Percentiles rank a stretch among this genome's conserved stretches.
Conservation (phyloP, 2,797 vertebrate genomes). For the Myotis daubentonii region DNA sequence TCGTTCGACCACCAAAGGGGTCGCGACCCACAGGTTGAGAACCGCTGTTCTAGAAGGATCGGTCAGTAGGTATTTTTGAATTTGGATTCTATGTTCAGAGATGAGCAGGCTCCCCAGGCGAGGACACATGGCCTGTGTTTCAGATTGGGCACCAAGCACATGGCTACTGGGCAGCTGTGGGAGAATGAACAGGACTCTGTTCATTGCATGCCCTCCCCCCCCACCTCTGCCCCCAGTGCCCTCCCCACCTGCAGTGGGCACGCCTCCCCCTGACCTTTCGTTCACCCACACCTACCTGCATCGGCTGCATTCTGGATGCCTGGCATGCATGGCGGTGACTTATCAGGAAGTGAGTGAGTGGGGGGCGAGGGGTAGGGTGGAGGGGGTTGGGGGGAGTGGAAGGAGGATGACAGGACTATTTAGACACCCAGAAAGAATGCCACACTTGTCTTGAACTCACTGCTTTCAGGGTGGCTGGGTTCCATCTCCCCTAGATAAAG, state of each 20-base stretch:
- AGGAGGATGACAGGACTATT: not conserved
- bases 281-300: not conserved
- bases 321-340: not conserved
- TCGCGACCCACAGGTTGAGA: no score
- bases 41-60: not conserved
- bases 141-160: not conserved
- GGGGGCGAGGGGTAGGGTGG: not conserved
- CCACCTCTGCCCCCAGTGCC: not conserved
- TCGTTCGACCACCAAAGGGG: no score
- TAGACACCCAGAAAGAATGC: not conserved
- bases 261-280: accelerated
- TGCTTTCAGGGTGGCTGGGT: not conserved
- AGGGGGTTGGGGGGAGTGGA: not conserved
- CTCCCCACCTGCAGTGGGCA: not conserved
- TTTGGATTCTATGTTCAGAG: not conserved
- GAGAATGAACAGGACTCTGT: not conserved
- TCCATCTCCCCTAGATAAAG: constrained; percentile 48
- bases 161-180: not conserved
- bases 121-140: not conserved
- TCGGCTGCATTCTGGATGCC: not conserved
- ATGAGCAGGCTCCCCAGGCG: not conserved
- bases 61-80: not conserved
- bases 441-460: not conserved
- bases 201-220: no score
- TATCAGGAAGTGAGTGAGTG: not conserved